phyloP scores from a whole-genome alignment of 2,888 invertebrate species.

The Oscheius sp. region DNA sequence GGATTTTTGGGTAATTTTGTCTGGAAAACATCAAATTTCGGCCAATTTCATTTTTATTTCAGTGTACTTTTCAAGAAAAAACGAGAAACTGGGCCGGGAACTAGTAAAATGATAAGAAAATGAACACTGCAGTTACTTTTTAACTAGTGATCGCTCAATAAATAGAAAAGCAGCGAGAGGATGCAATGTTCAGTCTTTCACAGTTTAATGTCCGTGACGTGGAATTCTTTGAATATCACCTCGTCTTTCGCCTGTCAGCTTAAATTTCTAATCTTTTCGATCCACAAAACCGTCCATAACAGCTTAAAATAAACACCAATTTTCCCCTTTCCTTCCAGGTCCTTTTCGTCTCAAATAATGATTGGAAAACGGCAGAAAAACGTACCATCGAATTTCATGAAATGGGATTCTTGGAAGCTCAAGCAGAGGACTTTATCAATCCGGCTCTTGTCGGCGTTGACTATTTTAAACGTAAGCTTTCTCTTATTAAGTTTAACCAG shows the following conservation, averaged over 20 bases:
- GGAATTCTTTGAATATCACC: background rate
- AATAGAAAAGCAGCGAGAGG: too few species aligned
- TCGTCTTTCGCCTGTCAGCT: background rate
- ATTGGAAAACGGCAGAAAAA: constrained; percentile 25
- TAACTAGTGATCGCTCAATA: too few species aligned
- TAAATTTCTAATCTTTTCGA: background rate
- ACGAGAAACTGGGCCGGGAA: too few species aligned
- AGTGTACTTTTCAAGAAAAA: too few species aligned
- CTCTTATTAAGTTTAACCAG: background rate
- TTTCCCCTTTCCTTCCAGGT: background rate
- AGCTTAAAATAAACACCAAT: background rate
- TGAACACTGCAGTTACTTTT: too few species aligned
- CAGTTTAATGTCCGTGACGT: too few species aligned
- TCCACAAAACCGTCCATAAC: background rate
- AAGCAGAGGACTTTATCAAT: constrained; percentile 10
- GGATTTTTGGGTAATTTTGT: background rate
- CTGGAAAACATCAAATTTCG: background rate
- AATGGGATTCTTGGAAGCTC: constrained; percentile 5
- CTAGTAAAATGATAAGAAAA: too few species aligned
- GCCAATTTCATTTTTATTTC: too few species aligned
- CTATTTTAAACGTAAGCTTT: constrained; percentile 13
- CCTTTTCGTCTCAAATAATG: constrained; percentile 28
- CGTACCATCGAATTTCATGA: background rate
- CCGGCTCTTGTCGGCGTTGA: constrained; percentile 4
- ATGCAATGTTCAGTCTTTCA: too few species aligned